These are phyloP conservation scores for Argynnis bischoffii DNA, from an alignment of 2,888 invertebrate genomes.

Conservation along the genomic window DNA sequence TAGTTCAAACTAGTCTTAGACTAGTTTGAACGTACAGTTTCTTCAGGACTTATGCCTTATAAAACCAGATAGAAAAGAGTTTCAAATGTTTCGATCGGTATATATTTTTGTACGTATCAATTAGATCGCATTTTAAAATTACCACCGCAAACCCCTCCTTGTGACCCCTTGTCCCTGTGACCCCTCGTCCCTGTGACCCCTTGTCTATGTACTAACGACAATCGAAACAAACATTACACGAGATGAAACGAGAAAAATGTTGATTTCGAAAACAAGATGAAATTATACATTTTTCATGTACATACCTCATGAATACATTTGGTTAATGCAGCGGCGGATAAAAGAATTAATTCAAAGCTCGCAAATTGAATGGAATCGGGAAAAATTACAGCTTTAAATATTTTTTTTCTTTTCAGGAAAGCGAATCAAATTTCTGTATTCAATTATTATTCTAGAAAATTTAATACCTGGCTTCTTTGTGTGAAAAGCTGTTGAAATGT, in stretches of 20 bases:
- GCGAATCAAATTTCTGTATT: constrained; percentile 24
- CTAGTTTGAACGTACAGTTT: too few species aligned
- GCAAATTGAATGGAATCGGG: constrained; percentile 56
- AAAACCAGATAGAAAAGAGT: too few species aligned
- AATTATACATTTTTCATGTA: constrained; percentile 41
- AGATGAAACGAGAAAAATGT: background rate
- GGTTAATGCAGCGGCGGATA: constrained; percentile 53
- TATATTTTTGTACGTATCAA: too few species aligned
- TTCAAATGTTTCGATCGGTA: too few species aligned
- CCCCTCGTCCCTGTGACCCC: too few species aligned
- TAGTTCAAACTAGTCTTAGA: too few species aligned
- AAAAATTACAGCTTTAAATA: constrained; percentile 47
- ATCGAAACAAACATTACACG: background rate
- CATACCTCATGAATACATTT: constrained; percentile 62
- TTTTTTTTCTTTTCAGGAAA: constrained; percentile 22
- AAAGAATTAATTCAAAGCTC: constrained; percentile 52
- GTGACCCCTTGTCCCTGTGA: too few species aligned
- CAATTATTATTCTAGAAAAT: constrained; percentile 8
- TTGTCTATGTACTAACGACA: background rate
- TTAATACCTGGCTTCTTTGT: constrained; percentile 4
- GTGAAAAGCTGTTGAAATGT: background rate
- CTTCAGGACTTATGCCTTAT: too few species aligned
- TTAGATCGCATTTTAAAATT: too few species aligned
- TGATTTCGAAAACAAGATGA: constrained; percentile 32
- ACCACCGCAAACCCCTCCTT: too few species aligned